Conservation (phyloP, 1,140 invertebrate species). For the Triops longicaudatus region DNA sequence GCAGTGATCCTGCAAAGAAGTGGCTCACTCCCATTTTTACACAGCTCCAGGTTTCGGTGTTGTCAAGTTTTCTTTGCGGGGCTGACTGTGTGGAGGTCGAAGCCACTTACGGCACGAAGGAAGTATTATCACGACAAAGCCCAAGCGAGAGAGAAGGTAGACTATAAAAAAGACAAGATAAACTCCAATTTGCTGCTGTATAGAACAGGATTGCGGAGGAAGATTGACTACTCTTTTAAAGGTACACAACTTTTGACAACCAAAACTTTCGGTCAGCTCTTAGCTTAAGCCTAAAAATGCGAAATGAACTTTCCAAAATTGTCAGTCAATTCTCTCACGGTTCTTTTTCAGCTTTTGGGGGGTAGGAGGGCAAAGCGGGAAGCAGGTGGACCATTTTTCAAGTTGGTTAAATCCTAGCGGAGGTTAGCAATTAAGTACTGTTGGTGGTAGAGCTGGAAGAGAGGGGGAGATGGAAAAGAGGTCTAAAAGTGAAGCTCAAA, state of each 20-base stretch:
- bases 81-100: background rate
- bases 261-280: too few relatives aligned
- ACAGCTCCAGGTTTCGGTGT: background rate
- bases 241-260: too few relatives aligned
- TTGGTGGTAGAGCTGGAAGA: background rate
- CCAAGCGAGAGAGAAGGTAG: background rate
- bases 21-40: background rate
- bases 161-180: background rate
- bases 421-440: constrained; percentile 3
- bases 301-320: background rate
- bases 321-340: background rate
- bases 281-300: background rate
- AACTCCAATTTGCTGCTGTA: background rate
- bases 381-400: background rate
- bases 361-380: background rate
- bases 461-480: background rate
- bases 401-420: background rate
- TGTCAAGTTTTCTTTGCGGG: background rate
- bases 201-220: background rate
- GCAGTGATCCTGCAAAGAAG: background rate
- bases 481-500: background rate
- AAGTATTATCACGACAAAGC: background rate
- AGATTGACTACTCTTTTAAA: background rate
- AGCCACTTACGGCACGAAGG: constrained; percentile 2
- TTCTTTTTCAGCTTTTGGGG: background rate